These are phyloP conservation scores for honey bee (Apis mellifera) DNA, from an alignment of 1,140 invertebrate genomes.

Conservation along the genomic window DNA sequence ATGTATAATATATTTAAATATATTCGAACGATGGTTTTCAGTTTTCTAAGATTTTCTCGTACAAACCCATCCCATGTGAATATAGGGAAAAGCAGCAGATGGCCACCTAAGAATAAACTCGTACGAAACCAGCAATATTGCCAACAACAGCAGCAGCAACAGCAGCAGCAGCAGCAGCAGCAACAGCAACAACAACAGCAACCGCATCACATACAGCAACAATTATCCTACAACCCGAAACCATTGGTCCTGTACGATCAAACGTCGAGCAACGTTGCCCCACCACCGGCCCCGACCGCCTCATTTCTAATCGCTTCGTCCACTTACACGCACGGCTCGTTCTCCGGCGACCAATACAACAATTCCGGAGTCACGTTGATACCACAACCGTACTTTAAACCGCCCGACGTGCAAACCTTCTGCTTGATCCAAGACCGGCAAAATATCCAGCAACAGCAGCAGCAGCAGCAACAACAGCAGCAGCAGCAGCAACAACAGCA, in stretches of 20 bases:
- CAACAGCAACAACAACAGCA: conserved; percentile 52
- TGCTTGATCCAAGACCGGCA: conserved; percentile 68
- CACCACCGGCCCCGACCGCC: conserved; percentile 52
- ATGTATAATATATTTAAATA: background rate
- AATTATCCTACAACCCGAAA: conserved; percentile 68
- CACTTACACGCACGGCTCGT: conserved; percentile 61
- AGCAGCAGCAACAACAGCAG: too few species aligned
- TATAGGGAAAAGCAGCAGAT: conserved; percentile 68
- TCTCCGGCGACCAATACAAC: conserved; percentile 65
- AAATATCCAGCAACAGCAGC: conserved; percentile 51
- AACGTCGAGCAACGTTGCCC: conserved; percentile 43
- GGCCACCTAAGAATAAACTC: conserved; percentile 69
- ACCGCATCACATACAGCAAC: conserved; percentile 56
- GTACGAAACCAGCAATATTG: conserved; percentile 59
- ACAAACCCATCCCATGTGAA: conserved; percentile 23
- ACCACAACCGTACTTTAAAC: conserved; percentile 71
- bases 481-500: conserved; percentile 20
- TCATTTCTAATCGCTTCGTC: conserved; percentile 69
- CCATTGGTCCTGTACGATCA: conserved; percentile 70
- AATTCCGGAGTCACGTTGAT: conserved; percentile 64
- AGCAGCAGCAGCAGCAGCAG: conserved; percentile 54
- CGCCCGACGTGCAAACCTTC: conserved; percentile 67
- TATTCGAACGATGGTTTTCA: background rate
- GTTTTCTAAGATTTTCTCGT: conserved; percentile 22
- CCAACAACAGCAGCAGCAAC: conserved; percentile 60